A percentile compares a stretch with the other conserved stretches of the same genome.
Conservation (phyloP, 2,888 invertebrate species). For the Conus canariensis region DNA sequence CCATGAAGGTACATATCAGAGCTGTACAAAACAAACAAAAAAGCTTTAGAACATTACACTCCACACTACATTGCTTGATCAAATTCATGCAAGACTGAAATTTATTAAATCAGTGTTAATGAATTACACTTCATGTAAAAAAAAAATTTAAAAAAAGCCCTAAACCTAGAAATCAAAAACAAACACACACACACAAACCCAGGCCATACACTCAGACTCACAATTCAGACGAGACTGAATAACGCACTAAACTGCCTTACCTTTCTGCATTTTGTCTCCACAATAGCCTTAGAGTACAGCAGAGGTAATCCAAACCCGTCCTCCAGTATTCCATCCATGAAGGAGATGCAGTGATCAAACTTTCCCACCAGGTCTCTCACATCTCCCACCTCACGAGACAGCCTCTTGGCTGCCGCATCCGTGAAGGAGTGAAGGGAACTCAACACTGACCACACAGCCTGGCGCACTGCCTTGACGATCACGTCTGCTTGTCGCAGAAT, state of each 20-base stretch:
- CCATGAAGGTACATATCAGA: no score
- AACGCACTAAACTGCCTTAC: constrained; percentile 20
- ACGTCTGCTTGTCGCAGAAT: constrained; percentile 51
- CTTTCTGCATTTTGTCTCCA: constrained; percentile 52
- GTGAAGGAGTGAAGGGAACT: constrained; percentile 86
- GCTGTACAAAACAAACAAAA: no score
- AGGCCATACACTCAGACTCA: no score
- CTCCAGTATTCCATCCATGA: constrained; percentile 88
- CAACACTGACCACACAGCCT: constrained; percentile 79
- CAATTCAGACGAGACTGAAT: no score
- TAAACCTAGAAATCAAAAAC: no score
- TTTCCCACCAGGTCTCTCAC: constrained; percentile 89
- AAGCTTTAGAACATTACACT: no score
- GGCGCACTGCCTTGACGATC: constrained; percentile 46
- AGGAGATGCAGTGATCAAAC: constrained; percentile 92
- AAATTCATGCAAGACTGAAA: no score
- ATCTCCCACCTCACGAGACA: constrained; percentile 91
- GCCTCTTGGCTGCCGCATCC: constrained; percentile 87
- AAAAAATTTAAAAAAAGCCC: no score
- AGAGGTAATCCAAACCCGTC: constrained; percentile 70
- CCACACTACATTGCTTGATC: no score
- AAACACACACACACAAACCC: no score
- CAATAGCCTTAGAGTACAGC: constrained; percentile 69
- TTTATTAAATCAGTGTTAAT: no score
- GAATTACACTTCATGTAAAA: no score